Evolutionary conservation across 2,888 invertebrate species (phyloP).

Genomic region (Pyrrhosoma nymphula): DNA sequence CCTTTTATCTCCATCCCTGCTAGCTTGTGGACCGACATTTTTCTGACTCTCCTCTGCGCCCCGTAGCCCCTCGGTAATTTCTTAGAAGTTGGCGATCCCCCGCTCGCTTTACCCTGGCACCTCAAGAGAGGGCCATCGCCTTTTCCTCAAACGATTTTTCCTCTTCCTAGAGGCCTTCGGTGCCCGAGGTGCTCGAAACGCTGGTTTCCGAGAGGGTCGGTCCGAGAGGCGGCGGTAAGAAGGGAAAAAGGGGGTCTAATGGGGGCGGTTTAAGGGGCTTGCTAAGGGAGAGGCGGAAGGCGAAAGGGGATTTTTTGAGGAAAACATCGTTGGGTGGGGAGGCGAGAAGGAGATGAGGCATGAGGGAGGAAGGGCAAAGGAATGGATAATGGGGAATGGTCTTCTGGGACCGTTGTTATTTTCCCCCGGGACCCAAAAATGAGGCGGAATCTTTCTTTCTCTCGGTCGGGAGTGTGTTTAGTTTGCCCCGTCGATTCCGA

Average conservation of each 20-base stretch:
- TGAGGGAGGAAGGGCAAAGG: no score
- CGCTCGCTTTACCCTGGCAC: slow-evolving; percentile 1
- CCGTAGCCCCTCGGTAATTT: not conserved
- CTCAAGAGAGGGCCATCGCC: not conserved
- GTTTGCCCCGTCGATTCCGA: slow-evolving; percentile 40
- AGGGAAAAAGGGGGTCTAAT: no score
- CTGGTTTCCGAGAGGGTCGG: no score
- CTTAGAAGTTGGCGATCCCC: slow-evolving; percentile 36
- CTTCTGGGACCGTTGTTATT: not conserved
- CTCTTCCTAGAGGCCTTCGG: slow-evolving; percentile 25
- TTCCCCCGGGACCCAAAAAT: not conserved
- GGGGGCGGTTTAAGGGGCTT: not conserved
- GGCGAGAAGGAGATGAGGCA: not conserved
- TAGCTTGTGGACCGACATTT: not conserved
- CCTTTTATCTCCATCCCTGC: no score
- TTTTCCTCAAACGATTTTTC: not conserved
- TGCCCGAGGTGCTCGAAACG: not conserved
- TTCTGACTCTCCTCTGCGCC: not conserved
- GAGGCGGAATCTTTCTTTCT: not conserved
- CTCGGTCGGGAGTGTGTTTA: not conserved
- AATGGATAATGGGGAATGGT: not conserved
- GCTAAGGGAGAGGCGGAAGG: not conserved
- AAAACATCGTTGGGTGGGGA: no score
- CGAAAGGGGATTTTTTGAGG: no score
- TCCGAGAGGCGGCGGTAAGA: not conserved